phyloP scores from a whole-genome alignment of 1,140 invertebrate genomes.

The Camponotus floridanus region DNA sequence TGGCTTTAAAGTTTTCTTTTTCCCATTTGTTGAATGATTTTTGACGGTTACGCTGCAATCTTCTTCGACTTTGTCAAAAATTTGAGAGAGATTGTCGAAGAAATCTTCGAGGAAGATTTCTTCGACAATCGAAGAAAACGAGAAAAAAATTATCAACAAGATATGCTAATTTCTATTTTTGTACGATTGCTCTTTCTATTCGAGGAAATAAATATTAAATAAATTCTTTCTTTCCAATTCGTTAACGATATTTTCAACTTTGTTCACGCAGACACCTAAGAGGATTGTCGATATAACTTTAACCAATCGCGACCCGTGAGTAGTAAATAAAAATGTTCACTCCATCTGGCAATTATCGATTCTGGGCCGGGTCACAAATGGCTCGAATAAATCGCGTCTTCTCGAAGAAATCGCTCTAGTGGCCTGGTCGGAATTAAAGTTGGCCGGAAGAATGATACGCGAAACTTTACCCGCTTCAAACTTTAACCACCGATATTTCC shows the following conservation, averaged over 20 bases:
- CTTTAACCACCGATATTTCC: constrained; percentile 53
- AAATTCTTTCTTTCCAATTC: not conserved
- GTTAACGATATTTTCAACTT: constrained; percentile 14
- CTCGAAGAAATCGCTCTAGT: constrained; percentile 54
- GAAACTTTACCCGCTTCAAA: constrained; percentile 48
- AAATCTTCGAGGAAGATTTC: not conserved
- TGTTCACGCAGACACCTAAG: not conserved
- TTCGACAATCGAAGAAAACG: too few species aligned
- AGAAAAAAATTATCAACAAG: not conserved
- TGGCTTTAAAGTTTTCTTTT: not conserved
- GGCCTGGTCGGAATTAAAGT: constrained; percentile 60
- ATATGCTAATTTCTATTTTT: not conserved
- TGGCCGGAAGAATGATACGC: constrained; percentile 50
- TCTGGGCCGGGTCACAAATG: constrained; percentile 47
- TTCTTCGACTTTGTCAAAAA: not conserved
- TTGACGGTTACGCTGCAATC: not conserved
- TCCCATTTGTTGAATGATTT: not conserved
- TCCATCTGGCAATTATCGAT: constrained; percentile 49
- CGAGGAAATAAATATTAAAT: not conserved
- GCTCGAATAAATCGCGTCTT: constrained; percentile 53
- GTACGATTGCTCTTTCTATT: not conserved
- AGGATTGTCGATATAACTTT: constrained; percentile 33
- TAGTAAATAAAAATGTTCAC: constrained; percentile 26
- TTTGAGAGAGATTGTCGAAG: not conserved
- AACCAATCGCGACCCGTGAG: not conserved